These are phyloP conservation scores for Scytalopus superciliaris DNA, from an alignment of 2,113 vertebrate species.

Conservation along the genomic window DNA sequence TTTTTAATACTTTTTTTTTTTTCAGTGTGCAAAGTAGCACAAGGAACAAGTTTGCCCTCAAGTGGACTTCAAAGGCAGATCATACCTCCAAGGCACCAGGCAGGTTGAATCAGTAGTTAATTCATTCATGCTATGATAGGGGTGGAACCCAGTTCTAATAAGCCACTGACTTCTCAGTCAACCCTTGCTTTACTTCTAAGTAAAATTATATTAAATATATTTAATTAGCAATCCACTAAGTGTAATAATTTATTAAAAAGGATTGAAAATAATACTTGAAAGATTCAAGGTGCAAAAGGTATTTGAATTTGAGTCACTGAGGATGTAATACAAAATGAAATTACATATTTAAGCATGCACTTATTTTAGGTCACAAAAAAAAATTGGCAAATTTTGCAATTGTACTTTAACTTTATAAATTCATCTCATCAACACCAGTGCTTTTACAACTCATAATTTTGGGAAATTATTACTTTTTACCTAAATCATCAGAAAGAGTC, in stretches of 20 bases:
- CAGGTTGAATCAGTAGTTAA: not conserved
- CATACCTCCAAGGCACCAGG: conserved; percentile 2
- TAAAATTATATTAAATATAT: not conserved
- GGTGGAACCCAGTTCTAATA: not conserved
- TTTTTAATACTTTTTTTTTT: not conserved
- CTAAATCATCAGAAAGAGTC: not conserved
- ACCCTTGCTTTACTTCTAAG: not conserved
- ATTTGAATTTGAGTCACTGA: not conserved
- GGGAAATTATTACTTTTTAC: not conserved
- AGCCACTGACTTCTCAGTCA: not conserved
- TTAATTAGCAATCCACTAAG: not conserved
- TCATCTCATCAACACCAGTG: not conserved
- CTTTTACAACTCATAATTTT: not conserved
- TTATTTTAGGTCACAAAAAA: not conserved
- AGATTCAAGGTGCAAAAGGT: not conserved
- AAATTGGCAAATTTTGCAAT: not conserved
- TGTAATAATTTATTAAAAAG: not conserved
- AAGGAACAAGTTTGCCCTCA: conserved; percentile 79
- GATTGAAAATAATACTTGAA: not conserved
- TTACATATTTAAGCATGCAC: not conserved
- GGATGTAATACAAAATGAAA: not conserved
- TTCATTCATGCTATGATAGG: not conserved
- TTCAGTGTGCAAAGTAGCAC: not conserved
- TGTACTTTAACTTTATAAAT: not conserved
- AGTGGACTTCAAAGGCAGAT: conserved; percentile 74